phyloP scores from a whole-genome alignment of 2,113 vertebrate species.

The Lophochroa leadbeateri region DNA sequence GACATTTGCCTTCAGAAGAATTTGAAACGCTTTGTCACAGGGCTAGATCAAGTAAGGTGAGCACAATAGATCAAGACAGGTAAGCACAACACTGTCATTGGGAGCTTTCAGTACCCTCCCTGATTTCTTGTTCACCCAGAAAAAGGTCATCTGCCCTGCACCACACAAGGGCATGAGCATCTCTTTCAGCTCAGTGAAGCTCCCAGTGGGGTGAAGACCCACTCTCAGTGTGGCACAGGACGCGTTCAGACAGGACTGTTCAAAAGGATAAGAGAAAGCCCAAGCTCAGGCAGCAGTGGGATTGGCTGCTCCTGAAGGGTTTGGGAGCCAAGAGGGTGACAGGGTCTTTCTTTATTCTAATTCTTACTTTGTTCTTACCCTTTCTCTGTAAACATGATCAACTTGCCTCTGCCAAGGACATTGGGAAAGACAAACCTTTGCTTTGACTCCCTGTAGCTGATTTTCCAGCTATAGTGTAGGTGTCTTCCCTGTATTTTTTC shows the following conservation, averaged over 20 bases:
- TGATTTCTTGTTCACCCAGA: fast-evolving
- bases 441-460: neutral
- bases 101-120: fast-evolving
- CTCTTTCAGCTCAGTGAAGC: too few relatives aligned
- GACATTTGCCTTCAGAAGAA: neutral
- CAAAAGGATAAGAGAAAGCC: neutral
- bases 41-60: neutral
- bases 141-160: fast-evolving
- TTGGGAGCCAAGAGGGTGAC: too few relatives aligned
- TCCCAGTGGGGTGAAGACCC: neutral
- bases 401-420: neutral
- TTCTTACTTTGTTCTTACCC: neutral
- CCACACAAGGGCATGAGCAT: fast-evolving
- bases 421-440: neutral
- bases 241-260: neutral
- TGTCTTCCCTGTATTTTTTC: neutral
- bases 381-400: neutral
- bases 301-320: fast-evolving
- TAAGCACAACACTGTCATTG: neutral
- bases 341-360: neutral
- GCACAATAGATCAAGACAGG: neutral
- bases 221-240: fast-evolving
- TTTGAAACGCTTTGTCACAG: fast-evolving
- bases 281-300: neutral
- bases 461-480: neutral